Percentiles rank a stretch among this genome's conserved stretches.
Conservation (phyloP, 2,113 vertebrate genomes). For the Phalacrocorax carbo region DNA sequence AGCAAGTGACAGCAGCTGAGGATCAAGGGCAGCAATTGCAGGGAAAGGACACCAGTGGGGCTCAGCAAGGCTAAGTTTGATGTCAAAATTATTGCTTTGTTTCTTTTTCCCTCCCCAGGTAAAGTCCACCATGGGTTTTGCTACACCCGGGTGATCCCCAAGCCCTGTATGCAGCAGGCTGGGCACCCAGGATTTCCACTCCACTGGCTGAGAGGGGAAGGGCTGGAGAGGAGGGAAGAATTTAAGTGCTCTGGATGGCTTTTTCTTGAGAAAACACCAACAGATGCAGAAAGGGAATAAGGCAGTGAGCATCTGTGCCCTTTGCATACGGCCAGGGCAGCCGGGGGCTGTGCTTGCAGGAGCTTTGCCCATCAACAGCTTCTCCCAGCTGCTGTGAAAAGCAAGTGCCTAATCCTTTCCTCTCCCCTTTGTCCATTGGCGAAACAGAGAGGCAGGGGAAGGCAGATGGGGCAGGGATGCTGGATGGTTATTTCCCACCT, state of each 20-base stretch:
- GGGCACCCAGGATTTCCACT: background rate
- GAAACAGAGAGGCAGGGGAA: background rate
- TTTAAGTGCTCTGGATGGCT: background rate
- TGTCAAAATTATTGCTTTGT: accelerated
- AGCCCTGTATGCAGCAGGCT: accelerated
- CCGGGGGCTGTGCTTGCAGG: accelerated
- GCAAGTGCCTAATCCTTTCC: accelerated
- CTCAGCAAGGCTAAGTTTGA: background rate
- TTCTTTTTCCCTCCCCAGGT: background rate
- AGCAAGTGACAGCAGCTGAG: background rate
- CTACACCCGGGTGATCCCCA: accelerated
- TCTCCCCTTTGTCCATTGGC: background rate
- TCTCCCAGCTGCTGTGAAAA: background rate
- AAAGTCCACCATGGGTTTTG: accelerated
- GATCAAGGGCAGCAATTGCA: background rate
- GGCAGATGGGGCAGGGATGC: background rate
- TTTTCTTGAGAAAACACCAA: background rate
- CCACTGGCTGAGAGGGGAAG: background rate
- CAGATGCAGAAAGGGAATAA: background rate
- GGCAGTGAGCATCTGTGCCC: background rate
- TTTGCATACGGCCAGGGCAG: accelerated
- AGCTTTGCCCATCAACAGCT: background rate
- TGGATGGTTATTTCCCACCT: background rate
- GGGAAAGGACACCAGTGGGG: background rate
- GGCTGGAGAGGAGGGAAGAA: background rate